Evolutionary conservation across 2,888 invertebrate species (phyloP).

Genomic region (Drosophila koepferae): DNA sequence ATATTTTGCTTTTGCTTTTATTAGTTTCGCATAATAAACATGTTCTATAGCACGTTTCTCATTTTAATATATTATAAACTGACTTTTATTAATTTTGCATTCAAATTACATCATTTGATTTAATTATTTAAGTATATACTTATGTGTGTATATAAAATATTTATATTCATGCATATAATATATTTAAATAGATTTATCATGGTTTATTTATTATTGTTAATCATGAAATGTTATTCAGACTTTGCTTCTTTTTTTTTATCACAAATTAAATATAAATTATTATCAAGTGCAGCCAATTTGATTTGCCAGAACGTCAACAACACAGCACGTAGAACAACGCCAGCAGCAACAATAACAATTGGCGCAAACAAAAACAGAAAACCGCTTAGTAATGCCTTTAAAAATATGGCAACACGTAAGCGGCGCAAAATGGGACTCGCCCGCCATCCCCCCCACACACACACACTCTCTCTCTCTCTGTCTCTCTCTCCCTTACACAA

Average conservation of each 20-base stretch:
- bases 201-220: not conserved
- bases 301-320: conserved; percentile 52
- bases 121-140: conserved; percentile 1
- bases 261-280: conserved; percentile 71
- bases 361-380: conserved; percentile 54
- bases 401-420: conserved; percentile 82
- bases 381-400: conserved; percentile 80
- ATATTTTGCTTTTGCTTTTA: not conserved
- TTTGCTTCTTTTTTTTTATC: conserved; percentile 60
- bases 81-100: not conserved
- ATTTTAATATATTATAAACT: not conserved
- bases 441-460: not conserved
- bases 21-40: not conserved
- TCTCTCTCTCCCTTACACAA: not conserved
- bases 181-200: conserved; percentile 2
- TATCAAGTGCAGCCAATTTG: conserved; percentile 67
- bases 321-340: conserved; percentile 33
- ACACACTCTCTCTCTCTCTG: not conserved
- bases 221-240: conserved; percentile 33
- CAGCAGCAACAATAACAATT: conserved; percentile 36
- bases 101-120: conserved; percentile 21
- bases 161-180: not conserved
- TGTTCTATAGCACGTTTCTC: conserved; percentile 10
- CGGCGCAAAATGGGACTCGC: conserved; percentile 36
- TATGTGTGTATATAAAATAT: not conserved